A percentile compares a stretch with the other conserved stretches of the same genome.
phyloP scores from a whole-genome alignment of 2,888 invertebrate species.

The Parnassius smintheus region DNA sequence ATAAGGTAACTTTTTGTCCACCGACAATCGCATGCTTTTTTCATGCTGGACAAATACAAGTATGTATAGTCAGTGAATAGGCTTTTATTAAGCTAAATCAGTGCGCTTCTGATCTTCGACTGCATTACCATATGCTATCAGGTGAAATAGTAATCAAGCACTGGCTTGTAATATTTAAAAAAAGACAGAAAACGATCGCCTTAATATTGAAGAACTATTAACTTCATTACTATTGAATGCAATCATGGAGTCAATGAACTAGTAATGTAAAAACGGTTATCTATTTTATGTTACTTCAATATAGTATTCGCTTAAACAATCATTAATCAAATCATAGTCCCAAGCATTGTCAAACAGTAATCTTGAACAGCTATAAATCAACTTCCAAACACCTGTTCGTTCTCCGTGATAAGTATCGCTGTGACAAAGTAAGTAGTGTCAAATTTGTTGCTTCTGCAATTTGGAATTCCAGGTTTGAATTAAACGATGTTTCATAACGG shows the following conservation, averaged over 20 bases:
- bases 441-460: slow-evolving; percentile 17
- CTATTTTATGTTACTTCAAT: slow-evolving; percentile 9
- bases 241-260: slow-evolving; percentile 5
- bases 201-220: too few relatives aligned
- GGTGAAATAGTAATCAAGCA: too few relatives aligned
- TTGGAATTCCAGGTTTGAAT: slow-evolving; percentile 6
- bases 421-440: slow-evolving; percentile 15
- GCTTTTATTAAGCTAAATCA: too few relatives aligned
- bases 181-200: too few relatives aligned
- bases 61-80: too few relatives aligned
- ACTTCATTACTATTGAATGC: neutral
- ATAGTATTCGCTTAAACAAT: slow-evolving; percentile 12
- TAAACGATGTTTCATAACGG: slow-evolving; percentile 4
- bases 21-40: too few relatives aligned
- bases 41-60: too few relatives aligned
- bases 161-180: too few relatives aligned
- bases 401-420: slow-evolving; percentile 15
- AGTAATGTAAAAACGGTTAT: slow-evolving; percentile 6
- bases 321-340: slow-evolving; percentile 21
- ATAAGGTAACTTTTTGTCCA: too few relatives aligned
- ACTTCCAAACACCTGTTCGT: slow-evolving; percentile 11
- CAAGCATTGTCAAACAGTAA: slow-evolving; percentile 19
- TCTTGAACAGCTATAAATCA: slow-evolving; percentile 14
- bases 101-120: too few relatives aligned
- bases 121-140: too few relatives aligned